Conservation (phyloP, 2,888 invertebrate species). For the Tethea ocularis region DNA sequence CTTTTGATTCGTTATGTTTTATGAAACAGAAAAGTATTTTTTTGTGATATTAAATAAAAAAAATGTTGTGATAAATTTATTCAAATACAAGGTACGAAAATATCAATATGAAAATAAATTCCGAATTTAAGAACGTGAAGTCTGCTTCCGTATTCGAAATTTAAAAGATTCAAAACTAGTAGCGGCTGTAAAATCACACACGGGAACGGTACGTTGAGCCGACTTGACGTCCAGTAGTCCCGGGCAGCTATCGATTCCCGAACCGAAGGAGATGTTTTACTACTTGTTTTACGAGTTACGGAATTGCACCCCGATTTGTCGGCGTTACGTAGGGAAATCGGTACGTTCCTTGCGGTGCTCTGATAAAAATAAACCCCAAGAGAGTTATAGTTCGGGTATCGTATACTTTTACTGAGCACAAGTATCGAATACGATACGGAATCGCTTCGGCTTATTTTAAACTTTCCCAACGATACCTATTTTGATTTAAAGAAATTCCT, state of each 20-base stretch:
- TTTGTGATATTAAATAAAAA: constrained; percentile 22
- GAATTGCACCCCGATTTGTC: constrained; percentile 61
- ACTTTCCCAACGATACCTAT: not conserved
- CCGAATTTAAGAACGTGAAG: constrained; percentile 10
- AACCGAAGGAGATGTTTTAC: constrained; percentile 63
- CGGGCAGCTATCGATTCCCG: constrained; percentile 55
- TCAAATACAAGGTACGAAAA: constrained; percentile 13
- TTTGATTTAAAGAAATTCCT: not conserved
- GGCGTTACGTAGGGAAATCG: constrained; percentile 43
- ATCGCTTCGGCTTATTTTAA: not conserved
- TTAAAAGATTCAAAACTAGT: constrained; percentile 54
- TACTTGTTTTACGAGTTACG: constrained; percentile 64
- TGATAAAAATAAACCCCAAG: constrained; percentile 62
- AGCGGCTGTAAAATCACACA: constrained; percentile 51
- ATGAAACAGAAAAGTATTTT: constrained; percentile 33
- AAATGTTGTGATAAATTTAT: constrained; percentile 15
- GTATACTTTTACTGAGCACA: constrained; percentile 31
- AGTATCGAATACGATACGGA: constrained; percentile 34
- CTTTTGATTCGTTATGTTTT: constrained; percentile 58
- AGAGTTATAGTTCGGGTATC: constrained; percentile 48
- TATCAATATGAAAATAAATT: not conserved
- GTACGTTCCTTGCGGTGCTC: constrained; percentile 36
- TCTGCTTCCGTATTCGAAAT: constrained; percentile 48
- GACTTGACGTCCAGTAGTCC: constrained; percentile 25
- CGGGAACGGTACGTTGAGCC: constrained; percentile 40